phyloP scores from a whole-genome alignment of 2,888 invertebrate genomes.

The Chironomus riparius region DNA sequence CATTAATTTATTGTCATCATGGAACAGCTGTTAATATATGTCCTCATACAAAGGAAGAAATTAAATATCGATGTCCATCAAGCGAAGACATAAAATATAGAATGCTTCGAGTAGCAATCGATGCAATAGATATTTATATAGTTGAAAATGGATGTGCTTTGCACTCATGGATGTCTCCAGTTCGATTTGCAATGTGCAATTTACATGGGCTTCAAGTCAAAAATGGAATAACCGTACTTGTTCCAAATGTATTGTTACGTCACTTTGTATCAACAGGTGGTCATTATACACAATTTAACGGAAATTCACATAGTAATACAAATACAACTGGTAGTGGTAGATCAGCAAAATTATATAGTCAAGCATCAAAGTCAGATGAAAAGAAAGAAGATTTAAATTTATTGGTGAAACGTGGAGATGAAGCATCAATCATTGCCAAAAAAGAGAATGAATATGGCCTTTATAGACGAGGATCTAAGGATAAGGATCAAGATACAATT shows the following conservation, averaged over 20 bases:
- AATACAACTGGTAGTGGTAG: constrained; percentile 51
- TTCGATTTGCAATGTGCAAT: constrained; percentile 84
- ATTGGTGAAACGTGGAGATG: constrained; percentile 28
- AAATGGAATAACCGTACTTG: constrained; percentile 76
- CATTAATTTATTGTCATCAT: constrained; percentile 69
- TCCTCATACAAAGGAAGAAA: constrained; percentile 56
- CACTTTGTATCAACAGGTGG: constrained; percentile 56
- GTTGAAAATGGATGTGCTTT: constrained; percentile 83
- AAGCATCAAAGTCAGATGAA: constrained; percentile 34
- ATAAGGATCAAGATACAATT: constrained; percentile 28
- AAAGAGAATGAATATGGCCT: constrained; percentile 29
- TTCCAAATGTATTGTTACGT: constrained; percentile 62
- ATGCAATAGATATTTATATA: constrained; percentile 81
- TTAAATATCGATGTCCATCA: constrained; percentile 68
- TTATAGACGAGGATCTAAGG: constrained; percentile 40
- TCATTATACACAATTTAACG: constrained; percentile 37
- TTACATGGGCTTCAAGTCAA: constrained; percentile 88
- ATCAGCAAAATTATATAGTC: constrained; percentile 37
- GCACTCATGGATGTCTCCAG: constrained; percentile 80
- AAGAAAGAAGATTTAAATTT: constrained; percentile 30
- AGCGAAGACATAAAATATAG: constrained; percentile 84
- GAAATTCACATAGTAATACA: constrained; percentile 51
- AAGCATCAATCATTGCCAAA: constrained; percentile 28
- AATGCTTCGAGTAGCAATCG: constrained; percentile 81
- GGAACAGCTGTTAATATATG: constrained; percentile 62